A percentile compares a stretch with the other conserved stretches of the same genome.
phyloP scores from a whole-genome alignment of 2,113 vertebrate species.

The Eonycteris spelaea region DNA sequence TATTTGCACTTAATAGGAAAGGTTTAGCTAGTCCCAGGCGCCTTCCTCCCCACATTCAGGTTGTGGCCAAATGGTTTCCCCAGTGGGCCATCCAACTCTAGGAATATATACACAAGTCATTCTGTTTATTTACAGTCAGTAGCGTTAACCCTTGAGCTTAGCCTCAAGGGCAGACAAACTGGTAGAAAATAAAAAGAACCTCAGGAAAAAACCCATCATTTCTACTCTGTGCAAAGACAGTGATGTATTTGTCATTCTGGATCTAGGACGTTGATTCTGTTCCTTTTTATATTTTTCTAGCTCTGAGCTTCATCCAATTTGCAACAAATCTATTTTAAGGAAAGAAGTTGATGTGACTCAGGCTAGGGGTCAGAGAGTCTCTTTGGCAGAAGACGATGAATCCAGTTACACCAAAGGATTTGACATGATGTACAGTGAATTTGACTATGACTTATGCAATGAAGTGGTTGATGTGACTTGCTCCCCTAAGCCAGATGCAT shows the following conservation, averaged over 20 bases:
- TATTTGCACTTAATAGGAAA: conserved; percentile 66
- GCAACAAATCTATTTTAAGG: conserved; percentile 79
- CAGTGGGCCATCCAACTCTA: conserved; percentile 16
- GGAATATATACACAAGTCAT: conserved; percentile 1
- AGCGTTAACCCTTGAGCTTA: conserved; percentile 57
- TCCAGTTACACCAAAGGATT: conserved; percentile 51
- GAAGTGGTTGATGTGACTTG: conserved; percentile 85
- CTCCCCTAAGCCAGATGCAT: conserved; percentile 89
- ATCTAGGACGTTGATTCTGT: conserved; percentile 38
- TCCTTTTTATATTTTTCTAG: conserved; percentile 80
- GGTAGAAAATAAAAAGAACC: neutral
- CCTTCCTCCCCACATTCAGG: conserved; percentile 73
- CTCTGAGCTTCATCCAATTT: conserved; percentile 81
- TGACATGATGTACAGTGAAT: conserved; percentile 76
- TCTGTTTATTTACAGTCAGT: conserved; percentile 70
- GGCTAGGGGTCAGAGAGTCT: conserved; percentile 26
- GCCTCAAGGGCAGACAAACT: conserved; percentile 54
- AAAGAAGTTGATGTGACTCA: conserved; percentile 66
- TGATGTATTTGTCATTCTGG: conserved; percentile 15
- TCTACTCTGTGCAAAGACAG: neutral
- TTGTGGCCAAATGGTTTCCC: conserved; percentile 68
- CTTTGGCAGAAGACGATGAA: conserved; percentile 71
- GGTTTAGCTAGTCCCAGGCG: conserved; percentile 48
- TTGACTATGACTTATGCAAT: conserved; percentile 84
- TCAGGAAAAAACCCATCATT: conserved; percentile 16